Percentiles rank a stretch among this genome's conserved stretches.
Conservation (phyloP, 30 jellyfish, hydroid and myxozoan genomes). For the Rhopilema esculentum region DNA sequence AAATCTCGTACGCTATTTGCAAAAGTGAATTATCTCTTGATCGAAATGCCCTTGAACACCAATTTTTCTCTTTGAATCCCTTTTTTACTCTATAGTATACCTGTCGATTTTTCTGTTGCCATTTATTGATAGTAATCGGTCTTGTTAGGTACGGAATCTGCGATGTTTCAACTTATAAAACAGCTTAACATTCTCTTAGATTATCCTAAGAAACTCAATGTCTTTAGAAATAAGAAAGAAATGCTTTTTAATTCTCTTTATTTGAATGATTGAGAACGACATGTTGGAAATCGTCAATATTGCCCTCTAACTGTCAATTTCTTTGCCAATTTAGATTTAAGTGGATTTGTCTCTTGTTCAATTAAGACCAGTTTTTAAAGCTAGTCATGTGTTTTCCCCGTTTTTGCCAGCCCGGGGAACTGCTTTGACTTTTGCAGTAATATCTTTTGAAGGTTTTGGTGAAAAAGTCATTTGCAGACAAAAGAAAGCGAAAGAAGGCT, state of each 20-base stretch:
- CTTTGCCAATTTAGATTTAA: conserved; percentile 4
- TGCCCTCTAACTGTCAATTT: not conserved
- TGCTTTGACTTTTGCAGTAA: not conserved
- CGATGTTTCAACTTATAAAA: not conserved
- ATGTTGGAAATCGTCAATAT: not conserved
- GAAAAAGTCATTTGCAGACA: conserved; percentile 86
- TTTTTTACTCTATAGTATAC: too few species aligned
- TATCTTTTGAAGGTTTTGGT: conserved; percentile 74
- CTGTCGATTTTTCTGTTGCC: not conserved
- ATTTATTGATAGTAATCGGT: too few species aligned
- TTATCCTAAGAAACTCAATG: not conserved
- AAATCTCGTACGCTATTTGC: too few species aligned
- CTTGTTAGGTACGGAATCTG: not conserved
- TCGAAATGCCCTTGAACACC: too few species aligned
- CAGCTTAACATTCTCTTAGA: not conserved
- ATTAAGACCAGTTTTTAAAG: not conserved
- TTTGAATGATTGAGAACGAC: not conserved
- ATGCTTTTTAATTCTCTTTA: not conserved
- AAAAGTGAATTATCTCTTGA: too few species aligned
- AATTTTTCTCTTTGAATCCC: too few species aligned
- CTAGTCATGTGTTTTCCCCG: not conserved
- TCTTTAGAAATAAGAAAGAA: not conserved
- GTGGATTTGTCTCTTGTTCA: conserved; percentile 21
- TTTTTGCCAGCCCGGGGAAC: not conserved
- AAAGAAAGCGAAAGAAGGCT: conserved; percentile 73